Base-by-base conservation (phyloP, 2,888 invertebrate genomes). In the Eupithecia subumbrata region DNA sequence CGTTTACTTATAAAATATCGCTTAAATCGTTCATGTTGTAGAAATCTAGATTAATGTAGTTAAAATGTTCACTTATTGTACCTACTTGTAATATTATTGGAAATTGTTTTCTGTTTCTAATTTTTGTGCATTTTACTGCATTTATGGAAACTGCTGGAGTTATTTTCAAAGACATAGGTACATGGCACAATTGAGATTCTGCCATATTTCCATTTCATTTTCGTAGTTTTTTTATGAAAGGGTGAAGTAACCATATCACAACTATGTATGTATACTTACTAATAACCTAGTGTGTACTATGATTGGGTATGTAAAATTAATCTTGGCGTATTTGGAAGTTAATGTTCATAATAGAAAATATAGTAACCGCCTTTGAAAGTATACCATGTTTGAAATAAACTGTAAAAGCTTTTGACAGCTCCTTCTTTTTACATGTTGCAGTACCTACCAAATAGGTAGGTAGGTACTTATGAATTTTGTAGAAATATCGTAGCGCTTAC, bases 1-100 rank as follows among this genome's bases (percentile, higher is more conserved):
- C 90, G 87, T 92, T 91, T 89, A 91, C 83, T 86, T 88, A 86
- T 80, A 81, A 79, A 79, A 79, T 90, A 90, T 89, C 87, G 89
- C 91, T 91, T 91, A 90, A 92, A 80, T 91, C 90, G 92, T 94
- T 94, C 93, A 94, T 91, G 92, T 93, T 92, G 93, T 94, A 94
- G 94, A 87, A 84, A 89, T 84, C 89, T 92, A 92, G 90, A 82
- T 73, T 85, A 87, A 82, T 84, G 91, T 89, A 91, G 90, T 86
- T 84, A 90, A 86, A 88, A 76, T 79, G 72, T 82, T 80, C 80
- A 82, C 80, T 77, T 77, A 79, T 67, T 72, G 80, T 81, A 79
- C 75, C 66, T 72, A 75, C 11, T 34, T 63, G 45, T 77, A 78
- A 77, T 79, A 75, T 80, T 75, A 81, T 82, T 82, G 73, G 70